Percentiles rank a stretch among this genome's conserved stretches.
Conservation (phyloP, 2,888 invertebrate species). For the Rhaphigaster nebulosa region DNA sequence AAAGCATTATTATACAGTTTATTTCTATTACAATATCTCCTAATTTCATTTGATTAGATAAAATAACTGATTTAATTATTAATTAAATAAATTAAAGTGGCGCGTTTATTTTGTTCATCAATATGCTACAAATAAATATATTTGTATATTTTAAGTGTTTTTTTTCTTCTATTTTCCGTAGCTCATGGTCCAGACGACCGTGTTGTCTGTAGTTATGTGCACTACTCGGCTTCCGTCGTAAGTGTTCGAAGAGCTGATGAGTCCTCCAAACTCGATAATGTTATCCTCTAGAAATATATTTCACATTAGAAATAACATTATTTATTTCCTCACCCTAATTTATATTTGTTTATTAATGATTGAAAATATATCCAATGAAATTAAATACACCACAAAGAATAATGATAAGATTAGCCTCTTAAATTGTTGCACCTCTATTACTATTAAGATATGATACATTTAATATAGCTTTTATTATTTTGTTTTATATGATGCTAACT, state of each 20-base stretch:
- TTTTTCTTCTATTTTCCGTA: constrained; percentile 66
- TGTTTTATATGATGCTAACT: too few relatives aligned
- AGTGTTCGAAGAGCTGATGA: constrained; percentile 90
- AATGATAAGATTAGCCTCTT: too few relatives aligned
- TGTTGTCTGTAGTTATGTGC: constrained; percentile 77
- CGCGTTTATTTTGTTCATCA: not conserved
- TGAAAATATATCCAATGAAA: too few relatives aligned
- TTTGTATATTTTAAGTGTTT: not conserved
- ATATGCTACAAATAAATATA: not conserved
- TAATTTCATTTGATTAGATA: not conserved
- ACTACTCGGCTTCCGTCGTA: constrained; percentile 73
- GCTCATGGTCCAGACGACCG: constrained; percentile 83
- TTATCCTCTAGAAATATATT: constrained; percentile 74
- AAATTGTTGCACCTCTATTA: too few relatives aligned
- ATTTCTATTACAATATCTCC: not conserved
- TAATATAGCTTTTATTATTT: too few relatives aligned
- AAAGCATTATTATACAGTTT: not conserved
- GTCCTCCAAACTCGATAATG: constrained; percentile 79
- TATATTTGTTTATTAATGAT: too few relatives aligned
- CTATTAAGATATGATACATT: too few relatives aligned
- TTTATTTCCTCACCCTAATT: too few relatives aligned
- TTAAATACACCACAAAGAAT: too few relatives aligned
- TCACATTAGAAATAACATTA: not conserved
- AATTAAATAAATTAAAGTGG: not conserved
- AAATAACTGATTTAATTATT: not conserved